Evolutionary conservation across 1,140 invertebrate genomes (phyloP), one percentile per base, ranked within the genome.

Genomic region (Lepidurus couesii): DNA sequence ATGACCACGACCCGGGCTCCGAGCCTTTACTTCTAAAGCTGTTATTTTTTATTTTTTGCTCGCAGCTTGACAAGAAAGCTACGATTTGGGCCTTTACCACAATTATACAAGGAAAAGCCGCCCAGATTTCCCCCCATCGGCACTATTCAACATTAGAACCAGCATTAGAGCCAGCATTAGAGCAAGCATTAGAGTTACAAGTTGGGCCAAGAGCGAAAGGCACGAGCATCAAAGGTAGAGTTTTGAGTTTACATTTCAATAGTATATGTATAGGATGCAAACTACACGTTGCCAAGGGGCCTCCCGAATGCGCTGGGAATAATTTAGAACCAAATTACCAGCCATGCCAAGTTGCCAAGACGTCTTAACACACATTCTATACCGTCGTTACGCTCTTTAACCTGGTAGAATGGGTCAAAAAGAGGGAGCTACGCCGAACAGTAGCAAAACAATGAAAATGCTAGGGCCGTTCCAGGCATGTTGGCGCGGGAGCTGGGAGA

Each of bases 281-380:
- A 65, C 53, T 65, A 65, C 16, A 65, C n/a, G 53, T 65, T 65
- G 13, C 53, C 53, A 65, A 65, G n/a, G 53, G 16, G 53, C 53
- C 16, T 7, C 13, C 53, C 53, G 53, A n/a, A 65, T 65, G 53
- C 53, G 13, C 53, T 65, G 21, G 53, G 53, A 65, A 65, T 65
- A 65, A 65, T 65, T 65, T 65, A 65, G 53, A 21, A 65, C n/a
- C 53, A 65, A 65, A 65, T 65, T 65, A 65, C 53, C 0, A 65
- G 53, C n/a, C 53, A 65, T 65, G 53, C 53, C 53, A 65, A 65
- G 53, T 65, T 65, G 53, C 53, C 13, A 65, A 65, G 53, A 65
- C n/a, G 53, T 65, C 53, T 65, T 65, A 65, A 65, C 53, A 65
- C 53, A 65, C 53, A 21, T 65, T 65, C 53, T 65, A 4, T 65